These are phyloP conservation scores for Mus spicilegus DNA, from an alignment of 2,113 vertebrate genomes.

Conservation along the genomic window DNA sequence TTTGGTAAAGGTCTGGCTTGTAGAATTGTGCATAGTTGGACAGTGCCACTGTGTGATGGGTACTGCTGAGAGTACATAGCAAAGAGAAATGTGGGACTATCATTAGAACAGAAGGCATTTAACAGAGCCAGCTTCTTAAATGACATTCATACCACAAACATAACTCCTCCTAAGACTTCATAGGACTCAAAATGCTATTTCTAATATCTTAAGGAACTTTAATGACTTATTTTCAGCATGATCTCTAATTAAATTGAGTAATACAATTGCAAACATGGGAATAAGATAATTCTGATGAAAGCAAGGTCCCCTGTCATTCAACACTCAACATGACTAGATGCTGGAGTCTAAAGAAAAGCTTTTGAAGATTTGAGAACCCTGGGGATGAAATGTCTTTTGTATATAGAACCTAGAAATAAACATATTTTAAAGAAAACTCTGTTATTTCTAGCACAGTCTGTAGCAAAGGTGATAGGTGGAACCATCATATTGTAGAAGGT, in stretches of 20 bases:
- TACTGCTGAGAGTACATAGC: not conserved
- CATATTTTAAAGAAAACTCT: not conserved
- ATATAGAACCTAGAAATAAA: not conserved
- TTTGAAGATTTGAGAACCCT: not conserved
- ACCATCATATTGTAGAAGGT: not conserved
- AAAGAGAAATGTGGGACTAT: not conserved
- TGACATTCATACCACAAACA: conserved; percentile 14
- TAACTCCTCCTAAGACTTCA: conserved; percentile 35
- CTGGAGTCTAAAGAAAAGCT: not conserved
- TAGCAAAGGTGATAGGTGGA: not conserved
- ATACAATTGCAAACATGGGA: not conserved
- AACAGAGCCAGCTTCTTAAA: not conserved
- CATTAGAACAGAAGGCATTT: conserved; percentile 29
- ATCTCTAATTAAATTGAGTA: not conserved
- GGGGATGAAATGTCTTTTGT: not conserved
- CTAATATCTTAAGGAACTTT: not conserved
- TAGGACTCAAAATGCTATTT: not conserved
- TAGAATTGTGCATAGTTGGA: not conserved
- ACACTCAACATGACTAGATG: not conserved
- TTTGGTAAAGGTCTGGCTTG: conserved; percentile 48
- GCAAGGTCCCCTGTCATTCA: not conserved
- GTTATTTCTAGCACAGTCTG: not conserved
- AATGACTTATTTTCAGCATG: not conserved
- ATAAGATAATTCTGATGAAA: not conserved
- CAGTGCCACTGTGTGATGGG: conserved; percentile 12